Percentiles rank a stretch among this genome's conserved stretches.
phyloP scores from a whole-genome alignment of 1,140 invertebrate species.

The Amphibalanus amphitrite region DNA sequence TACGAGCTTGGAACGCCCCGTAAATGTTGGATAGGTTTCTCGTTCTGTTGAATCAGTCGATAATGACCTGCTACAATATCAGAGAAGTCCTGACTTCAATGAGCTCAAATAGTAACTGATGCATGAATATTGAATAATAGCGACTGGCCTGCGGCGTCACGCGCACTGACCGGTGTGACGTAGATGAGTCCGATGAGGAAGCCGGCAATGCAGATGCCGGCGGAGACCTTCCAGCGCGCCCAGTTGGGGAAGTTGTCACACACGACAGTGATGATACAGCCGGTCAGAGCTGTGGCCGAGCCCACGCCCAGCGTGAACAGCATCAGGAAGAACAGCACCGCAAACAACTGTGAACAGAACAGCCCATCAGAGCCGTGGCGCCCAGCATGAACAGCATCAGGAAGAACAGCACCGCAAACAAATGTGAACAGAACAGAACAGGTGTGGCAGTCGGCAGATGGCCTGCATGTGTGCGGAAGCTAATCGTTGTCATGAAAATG shows the following conservation, averaged over 20 bases:
- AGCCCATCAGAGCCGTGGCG: constrained; percentile 8
- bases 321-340: constrained; percentile 77
- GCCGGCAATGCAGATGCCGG: constrained; percentile 36
- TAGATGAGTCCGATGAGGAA: constrained; percentile 54
- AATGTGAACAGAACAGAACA: constrained; percentile 24
- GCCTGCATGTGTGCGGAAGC: too few relatives aligned
- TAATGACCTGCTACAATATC: too few relatives aligned
- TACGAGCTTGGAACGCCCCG: too few relatives aligned
- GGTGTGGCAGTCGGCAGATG: too few relatives aligned
- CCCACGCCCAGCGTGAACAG: constrained; percentile 50
- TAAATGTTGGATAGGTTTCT: too few relatives aligned
- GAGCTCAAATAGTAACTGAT: too few relatives aligned
- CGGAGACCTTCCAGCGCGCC: constrained; percentile 41
- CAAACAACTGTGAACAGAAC: constrained; percentile 39
- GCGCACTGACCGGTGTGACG: constrained; percentile 38
- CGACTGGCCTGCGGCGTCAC: too few relatives aligned
- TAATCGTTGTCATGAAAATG: too few relatives aligned
- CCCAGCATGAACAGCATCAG: constrained; percentile 67
- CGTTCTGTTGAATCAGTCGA: too few relatives aligned
- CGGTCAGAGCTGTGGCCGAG: constrained; percentile 32
- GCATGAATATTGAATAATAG: too few relatives aligned
- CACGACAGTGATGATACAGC: constrained; percentile 46
- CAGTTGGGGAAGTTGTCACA: constrained; percentile 45
- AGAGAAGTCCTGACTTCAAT: too few relatives aligned
- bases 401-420: constrained; percentile 44